Conservation (phyloP, 2,888 invertebrate species). For the Pristionchus arcanus region DNA sequence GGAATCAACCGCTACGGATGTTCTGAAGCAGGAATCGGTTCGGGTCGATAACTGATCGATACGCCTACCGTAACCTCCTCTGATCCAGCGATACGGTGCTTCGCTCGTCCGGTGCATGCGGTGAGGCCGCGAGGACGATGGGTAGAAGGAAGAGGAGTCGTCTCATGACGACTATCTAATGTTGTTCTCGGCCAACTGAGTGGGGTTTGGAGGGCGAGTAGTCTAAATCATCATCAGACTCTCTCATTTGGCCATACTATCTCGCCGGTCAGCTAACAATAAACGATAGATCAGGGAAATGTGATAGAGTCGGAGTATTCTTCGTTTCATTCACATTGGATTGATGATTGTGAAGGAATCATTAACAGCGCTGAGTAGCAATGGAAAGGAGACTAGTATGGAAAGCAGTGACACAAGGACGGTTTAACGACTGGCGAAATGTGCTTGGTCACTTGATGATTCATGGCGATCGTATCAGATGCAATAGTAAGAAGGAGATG, state of each 20-base stretch:
- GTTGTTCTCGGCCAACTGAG: neutral
- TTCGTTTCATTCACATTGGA: neutral
- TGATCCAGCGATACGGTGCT: neutral
- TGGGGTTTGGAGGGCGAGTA: neutral
- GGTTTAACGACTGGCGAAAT: neutral
- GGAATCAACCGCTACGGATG: constrained; percentile 4
- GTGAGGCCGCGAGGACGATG: neutral
- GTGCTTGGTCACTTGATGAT: neutral
- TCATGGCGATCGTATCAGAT: neutral
- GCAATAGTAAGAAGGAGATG: neutral
- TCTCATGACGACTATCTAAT: neutral
- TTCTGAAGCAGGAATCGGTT: neutral
- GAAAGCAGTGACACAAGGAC: neutral
- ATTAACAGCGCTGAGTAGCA: neutral
- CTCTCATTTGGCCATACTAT: too few species aligned
- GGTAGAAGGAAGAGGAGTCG: neutral
- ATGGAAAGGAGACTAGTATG: neutral
- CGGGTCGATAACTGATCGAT: neutral
- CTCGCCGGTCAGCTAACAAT: too few species aligned
- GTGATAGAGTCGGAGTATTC: neutral
- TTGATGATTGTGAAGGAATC: neutral
- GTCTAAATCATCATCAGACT: too few species aligned
- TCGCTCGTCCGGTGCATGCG: neutral
- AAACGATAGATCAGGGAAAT: neutral
- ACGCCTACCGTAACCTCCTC: constrained; percentile 12